Percentiles rank a stretch among this genome's conserved stretches.
Evolutionary conservation across 2,888 invertebrate species (phyloP).

Genomic region (Synergus umbraculus): DNA sequence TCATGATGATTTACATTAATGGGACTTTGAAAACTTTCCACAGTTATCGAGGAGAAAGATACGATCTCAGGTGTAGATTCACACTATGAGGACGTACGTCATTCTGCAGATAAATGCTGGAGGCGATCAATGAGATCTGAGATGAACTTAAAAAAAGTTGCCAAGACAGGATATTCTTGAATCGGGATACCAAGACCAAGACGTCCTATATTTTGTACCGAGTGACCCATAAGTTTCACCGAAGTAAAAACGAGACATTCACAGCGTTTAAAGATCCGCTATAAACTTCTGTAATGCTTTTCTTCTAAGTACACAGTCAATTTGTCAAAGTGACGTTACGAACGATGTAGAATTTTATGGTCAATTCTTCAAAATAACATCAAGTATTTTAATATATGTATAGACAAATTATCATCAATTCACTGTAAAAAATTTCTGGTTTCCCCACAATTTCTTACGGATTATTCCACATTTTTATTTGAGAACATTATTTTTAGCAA

Average conservation of each 20-base stretch:
- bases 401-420: too few relatives aligned
- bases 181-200: background rate
- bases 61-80: background rate
- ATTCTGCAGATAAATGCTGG: background rate
- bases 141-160: conserved; percentile 60
- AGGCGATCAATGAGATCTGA: conserved; percentile 54
- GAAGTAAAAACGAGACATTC: conserved; percentile 26
- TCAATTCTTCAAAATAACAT: too few relatives aligned
- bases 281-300: too few relatives aligned
- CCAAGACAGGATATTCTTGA: conserved; percentile 59
- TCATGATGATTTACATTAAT: too few relatives aligned
- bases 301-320: background rate
- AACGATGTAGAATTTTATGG: background rate
- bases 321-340: background rate
- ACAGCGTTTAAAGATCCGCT: background rate
- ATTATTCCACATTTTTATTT: too few relatives aligned
- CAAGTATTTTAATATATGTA: too few relatives aligned
- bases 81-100: background rate
- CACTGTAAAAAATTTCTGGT: too few relatives aligned
- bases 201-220: background rate
- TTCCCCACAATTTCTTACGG: too few relatives aligned
- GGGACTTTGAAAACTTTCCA: too few relatives aligned
- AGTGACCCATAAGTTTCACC: conserved; percentile 50
- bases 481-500: too few relatives aligned
- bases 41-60: too few relatives aligned